Conservation (phyloP, 1,140 invertebrate species). For the Lerema accius region DNA sequence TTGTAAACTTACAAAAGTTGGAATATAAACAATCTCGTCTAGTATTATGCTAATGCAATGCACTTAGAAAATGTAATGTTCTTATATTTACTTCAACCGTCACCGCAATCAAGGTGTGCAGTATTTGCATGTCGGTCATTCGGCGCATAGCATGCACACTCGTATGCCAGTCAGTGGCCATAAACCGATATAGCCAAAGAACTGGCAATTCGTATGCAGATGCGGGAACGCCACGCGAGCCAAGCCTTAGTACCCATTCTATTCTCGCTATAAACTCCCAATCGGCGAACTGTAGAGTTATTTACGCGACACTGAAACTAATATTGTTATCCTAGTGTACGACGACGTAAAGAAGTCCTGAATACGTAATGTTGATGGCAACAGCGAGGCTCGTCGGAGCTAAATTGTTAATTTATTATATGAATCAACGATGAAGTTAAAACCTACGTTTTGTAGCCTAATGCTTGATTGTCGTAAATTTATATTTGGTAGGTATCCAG, state of each 20-base stretch:
- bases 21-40: slow-evolving; percentile 23
- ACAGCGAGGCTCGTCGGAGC: slow-evolving; percentile 10
- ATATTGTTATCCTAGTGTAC: slow-evolving; percentile 26
- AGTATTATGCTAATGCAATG: slow-evolving; percentile 30
- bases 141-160: slow-evolving; percentile 34
- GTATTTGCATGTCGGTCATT: slow-evolving; percentile 46
- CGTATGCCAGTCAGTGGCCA: slow-evolving; percentile 34
- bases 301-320: slow-evolving; percentile 35
- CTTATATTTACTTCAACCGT: slow-evolving; percentile 31
- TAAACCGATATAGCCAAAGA: slow-evolving; percentile 43
- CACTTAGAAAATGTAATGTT: slow-evolving; percentile 1
- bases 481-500: too few relatives aligned
- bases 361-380: slow-evolving; percentile 27
- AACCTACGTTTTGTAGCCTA: too few relatives aligned
- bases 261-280: slow-evolving; percentile 38
- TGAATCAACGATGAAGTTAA: too few relatives aligned
- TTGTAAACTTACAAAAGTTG: neutral
- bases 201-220: slow-evolving; percentile 59
- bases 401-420: slow-evolving; percentile 14
- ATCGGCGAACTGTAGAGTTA: slow-evolving; percentile 32
- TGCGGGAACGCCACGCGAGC: slow-evolving; percentile 45
- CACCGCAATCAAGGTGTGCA: slow-evolving; percentile 39
- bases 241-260: slow-evolving; percentile 31
- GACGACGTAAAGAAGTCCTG: slow-evolving; percentile 24
- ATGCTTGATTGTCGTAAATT: neutral